Evolutionary conservation across 2,888 invertebrate genomes (phyloP), one percentile per base, ranked within the genome.

Genomic region (Chydorus sphaericus): DNA sequence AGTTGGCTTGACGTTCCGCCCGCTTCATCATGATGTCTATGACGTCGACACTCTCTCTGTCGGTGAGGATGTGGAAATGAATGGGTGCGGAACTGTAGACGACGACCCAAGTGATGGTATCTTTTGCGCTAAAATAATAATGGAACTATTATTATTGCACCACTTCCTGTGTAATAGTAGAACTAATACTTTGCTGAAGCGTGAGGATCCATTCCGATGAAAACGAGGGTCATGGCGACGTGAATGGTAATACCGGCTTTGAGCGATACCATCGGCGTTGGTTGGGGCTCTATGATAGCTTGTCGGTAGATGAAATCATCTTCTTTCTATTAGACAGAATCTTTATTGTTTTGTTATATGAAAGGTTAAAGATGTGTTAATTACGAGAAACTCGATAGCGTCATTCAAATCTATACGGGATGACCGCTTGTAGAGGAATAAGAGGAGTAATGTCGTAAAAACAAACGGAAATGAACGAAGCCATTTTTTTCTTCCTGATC

Each of bases 51-150:
- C 59, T 59, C 16, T 51, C 33, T 6, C 33, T 26, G 37, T 59
- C 58, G 18, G 58, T 51, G 18, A 59, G 18, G 18, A 59, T 52
- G 50, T 59, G 57, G 33, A 59, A 58, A 6, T 55, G 54, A 14
- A 59, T n/a, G n/a, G 57, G 55, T 4, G 51, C 55, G 8, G 57
- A 51, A 36, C 57, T 55, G 30, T 58, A 33, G 7, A 54, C 23
- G 18, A 59, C 30, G 18, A 59, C 50, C 51, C 54, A 58, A 33
- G 54, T 50, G 10, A 59, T 31, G 20, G 59, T 58, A 16, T 59
- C 54, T 23, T 59, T 52, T n/a, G 58, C 54, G 14, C 59, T 58
- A 26, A n/a, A 48, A 48, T 4, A 8, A 48, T 23, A 16, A 11
- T 28, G 8, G 4, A 50, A 50, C 7, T 49, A 29, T n/a, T 48